A percentile compares a stretch with the other conserved stretches of the same genome.
Conservation (phyloP, 2,797 vertebrate species). For the Syncerus caffer region DNA sequence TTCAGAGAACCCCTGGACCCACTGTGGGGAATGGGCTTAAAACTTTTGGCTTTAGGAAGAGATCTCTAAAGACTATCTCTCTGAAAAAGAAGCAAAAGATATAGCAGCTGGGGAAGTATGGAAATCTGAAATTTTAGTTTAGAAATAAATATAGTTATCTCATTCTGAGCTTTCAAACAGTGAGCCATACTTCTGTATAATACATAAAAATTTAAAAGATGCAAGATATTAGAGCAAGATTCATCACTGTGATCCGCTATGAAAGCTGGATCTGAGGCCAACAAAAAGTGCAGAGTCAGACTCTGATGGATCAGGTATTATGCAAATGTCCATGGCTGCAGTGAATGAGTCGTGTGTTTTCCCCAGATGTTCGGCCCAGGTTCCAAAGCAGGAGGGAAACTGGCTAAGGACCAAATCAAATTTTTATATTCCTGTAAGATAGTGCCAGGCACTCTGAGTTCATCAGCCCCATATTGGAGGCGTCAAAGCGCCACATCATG, state of each 20-base stretch:
- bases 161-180: slow-evolving; percentile 56
- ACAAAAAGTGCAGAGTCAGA: slow-evolving; percentile 32
- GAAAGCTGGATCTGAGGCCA: neutral
- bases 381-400: slow-evolving; percentile 76
- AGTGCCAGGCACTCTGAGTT: slow-evolving; percentile 76
- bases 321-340: slow-evolving; percentile 59
- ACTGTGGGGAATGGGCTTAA: fast-evolving
- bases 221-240: neutral
- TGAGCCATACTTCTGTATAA: slow-evolving; percentile 23
- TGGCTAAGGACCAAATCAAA: slow-evolving; percentile 78
- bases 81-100: slow-evolving; percentile 46
- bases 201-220: slow-evolving; percentile 43
- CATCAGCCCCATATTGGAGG: slow-evolving; percentile 75
- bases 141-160: slow-evolving; percentile 51
- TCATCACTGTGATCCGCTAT: neutral
- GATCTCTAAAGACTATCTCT: neutral
- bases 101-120: neutral
- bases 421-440: slow-evolving; percentile 75
- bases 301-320: slow-evolving; percentile 66
- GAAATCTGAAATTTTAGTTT: slow-evolving; percentile 52
- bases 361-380: slow-evolving; percentile 75
- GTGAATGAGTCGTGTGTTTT: slow-evolving; percentile 71
- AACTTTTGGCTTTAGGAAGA: neutral
- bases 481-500: slow-evolving; percentile 59
- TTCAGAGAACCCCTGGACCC: neutral